phyloP scores from a whole-genome alignment of 2,888 invertebrate genomes.

The Girardia tigrina region DNA sequence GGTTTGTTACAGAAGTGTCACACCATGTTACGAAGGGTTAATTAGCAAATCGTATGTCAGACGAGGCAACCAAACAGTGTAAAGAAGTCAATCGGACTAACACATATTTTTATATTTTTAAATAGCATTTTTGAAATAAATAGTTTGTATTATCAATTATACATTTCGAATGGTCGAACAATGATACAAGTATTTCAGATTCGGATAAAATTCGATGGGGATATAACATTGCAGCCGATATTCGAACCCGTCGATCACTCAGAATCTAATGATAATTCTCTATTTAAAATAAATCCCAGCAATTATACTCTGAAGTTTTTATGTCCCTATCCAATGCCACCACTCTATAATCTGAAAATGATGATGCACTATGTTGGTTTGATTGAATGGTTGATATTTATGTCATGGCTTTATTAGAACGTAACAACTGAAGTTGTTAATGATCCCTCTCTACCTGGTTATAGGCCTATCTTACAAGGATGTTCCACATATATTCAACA shows the following conservation, averaged over 20 bases:
- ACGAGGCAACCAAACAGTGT: too few relatives aligned
- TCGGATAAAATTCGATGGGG: background rate
- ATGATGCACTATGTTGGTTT: background rate
- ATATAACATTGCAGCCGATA: background rate
- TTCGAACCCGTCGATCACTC: background rate
- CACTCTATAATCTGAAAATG: background rate
- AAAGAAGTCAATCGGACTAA: too few relatives aligned
- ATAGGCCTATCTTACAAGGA: constrained; percentile 20
- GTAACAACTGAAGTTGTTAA: constrained; percentile 20
- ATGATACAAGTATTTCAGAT: too few relatives aligned
- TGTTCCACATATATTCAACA: constrained; percentile 27
- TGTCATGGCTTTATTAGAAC: constrained; percentile 10
- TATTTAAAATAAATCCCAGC: background rate
- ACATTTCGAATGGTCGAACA: too few relatives aligned
- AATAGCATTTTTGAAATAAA: too few relatives aligned
- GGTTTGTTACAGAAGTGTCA: too few relatives aligned
- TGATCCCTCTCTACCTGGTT: constrained; percentile 26
- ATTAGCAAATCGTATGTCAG: too few relatives aligned
- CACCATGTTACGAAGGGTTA: too few relatives aligned
- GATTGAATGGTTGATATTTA: background rate
- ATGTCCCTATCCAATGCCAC: background rate
- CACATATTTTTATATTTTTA: too few relatives aligned
- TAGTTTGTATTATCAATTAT: too few relatives aligned
- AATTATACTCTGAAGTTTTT: background rate
- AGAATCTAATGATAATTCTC: background rate